Evolutionary conservation across 1,140 invertebrate genomes (phyloP).

Genomic region (Cotesia typhae): DNA sequence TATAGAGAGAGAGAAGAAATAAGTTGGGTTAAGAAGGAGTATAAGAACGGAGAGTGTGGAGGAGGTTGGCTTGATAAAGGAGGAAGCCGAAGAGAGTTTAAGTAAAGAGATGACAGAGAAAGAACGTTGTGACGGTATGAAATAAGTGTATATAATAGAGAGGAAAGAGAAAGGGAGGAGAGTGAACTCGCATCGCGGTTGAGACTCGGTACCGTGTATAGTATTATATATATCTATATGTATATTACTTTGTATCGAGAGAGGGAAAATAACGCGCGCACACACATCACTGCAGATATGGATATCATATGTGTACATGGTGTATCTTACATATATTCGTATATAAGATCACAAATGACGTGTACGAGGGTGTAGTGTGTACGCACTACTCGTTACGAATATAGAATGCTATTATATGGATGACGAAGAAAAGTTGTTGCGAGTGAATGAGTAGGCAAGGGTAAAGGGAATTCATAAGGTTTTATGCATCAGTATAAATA

Average conservation of each 20-base stretch:
- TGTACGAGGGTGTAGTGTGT: conserved; percentile 6
- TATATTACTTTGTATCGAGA: neutral
- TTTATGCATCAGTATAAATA: neutral
- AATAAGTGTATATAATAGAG: neutral
- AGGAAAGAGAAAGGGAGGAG: conserved; percentile 17
- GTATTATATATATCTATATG: neutral
- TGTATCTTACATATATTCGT: neutral
- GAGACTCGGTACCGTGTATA: too few relatives aligned
- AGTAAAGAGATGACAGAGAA: neutral
- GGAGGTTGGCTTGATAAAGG: conserved; percentile 10
- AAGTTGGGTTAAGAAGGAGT: neutral
- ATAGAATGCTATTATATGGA: conserved; percentile 15
- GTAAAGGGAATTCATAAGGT: neutral
- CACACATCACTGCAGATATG: neutral
- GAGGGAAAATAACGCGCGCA: neutral
- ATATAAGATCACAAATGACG: conserved; percentile 5
- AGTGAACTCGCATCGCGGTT: conserved; percentile 9
- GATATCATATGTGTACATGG: too few relatives aligned
- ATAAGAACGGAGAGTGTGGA: conserved; percentile 30
- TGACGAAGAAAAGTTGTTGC: neutral
- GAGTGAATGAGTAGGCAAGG: conserved; percentile 5
- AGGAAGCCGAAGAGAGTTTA: conserved; percentile 7
- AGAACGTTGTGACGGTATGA: conserved; percentile 28
- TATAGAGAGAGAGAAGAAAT: too few relatives aligned
- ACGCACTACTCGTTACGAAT: neutral